A percentile compares a stretch with the other conserved stretches of the same genome.
phyloP scores from a whole-genome alignment of 2,797 vertebrate species.

The Centroberyx gerrardi region DNA sequence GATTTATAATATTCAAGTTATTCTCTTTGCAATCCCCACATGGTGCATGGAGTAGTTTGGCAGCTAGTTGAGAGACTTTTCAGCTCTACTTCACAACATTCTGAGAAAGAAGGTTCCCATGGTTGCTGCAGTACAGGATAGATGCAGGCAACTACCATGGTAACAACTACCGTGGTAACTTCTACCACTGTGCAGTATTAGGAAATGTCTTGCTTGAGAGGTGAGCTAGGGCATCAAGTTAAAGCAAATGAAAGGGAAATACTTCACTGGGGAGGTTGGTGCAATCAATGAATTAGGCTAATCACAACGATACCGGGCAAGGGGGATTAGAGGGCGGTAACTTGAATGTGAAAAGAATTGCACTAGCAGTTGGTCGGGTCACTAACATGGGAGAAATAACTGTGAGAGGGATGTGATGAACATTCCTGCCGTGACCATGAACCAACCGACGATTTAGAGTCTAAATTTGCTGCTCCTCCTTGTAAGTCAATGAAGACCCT shows the following conservation, averaged over 20 bases:
- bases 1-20: too few relatives aligned
- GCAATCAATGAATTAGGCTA: too few relatives aligned
- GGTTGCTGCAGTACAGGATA: too few relatives aligned
- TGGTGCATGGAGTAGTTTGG: too few relatives aligned
- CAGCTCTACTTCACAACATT: too few relatives aligned
- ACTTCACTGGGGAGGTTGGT: too few relatives aligned
- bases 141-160: too few relatives aligned
- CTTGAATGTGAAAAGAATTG: slow-evolving; percentile 22
- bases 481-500: slow-evolving; percentile 72
- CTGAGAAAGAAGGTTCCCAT: too few relatives aligned
- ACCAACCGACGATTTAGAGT: slow-evolving; percentile 26
- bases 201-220: not conserved
- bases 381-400: not conserved
- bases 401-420: not conserved
- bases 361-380: slow-evolving; percentile 2
- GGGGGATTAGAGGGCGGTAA: not conserved
- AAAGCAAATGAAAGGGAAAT: slow-evolving; percentile 9
- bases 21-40: too few relatives aligned
- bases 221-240: not conserved
- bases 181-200: not conserved
- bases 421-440: not conserved
- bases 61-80: too few relatives aligned
- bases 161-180: not conserved
- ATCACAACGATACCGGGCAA: too few relatives aligned
- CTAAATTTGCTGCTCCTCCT: slow-evolving; percentile 53